Evolutionary conservation across 2,888 invertebrate species (phyloP).

Genomic region (Drosophila neonasuta): DNA sequence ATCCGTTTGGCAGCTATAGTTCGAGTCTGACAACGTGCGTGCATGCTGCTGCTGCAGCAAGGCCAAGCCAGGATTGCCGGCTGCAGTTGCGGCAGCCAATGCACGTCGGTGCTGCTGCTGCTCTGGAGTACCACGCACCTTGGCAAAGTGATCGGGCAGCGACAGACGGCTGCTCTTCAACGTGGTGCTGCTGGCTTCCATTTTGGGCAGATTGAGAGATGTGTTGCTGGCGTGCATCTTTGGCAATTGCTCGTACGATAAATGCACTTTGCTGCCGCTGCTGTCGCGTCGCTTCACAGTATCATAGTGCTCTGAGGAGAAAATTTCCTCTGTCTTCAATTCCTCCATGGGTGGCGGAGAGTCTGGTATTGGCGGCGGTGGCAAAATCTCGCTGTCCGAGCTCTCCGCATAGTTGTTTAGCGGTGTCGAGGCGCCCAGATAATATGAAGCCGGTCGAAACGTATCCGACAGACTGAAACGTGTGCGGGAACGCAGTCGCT

Average conservation of each 20-base stretch:
- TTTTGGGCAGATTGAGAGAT: slow-evolving; percentile 78
- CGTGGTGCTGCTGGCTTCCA: slow-evolving; percentile 51
- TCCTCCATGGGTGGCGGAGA: slow-evolving; percentile 87
- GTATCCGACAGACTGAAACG: slow-evolving; percentile 94
- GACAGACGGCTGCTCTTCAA: slow-evolving; percentile 81
- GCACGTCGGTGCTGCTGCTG: slow-evolving; percentile 48
- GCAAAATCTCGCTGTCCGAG: slow-evolving; percentile 90
- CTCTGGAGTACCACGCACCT: slow-evolving; percentile 65
- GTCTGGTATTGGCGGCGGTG: slow-evolving; percentile 90
- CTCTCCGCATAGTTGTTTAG: slow-evolving; percentile 88
- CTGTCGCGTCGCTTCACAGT: slow-evolving; percentile 81
- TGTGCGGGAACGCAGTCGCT: slow-evolving; percentile 87
- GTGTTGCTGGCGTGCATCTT: slow-evolving; percentile 82
- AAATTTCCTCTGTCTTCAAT: slow-evolving; percentile 85
- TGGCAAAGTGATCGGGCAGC: slow-evolving; percentile 81
- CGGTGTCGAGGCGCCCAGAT: slow-evolving; percentile 87
- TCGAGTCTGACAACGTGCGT: slow-evolving; percentile 81
- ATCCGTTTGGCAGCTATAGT: slow-evolving; percentile 82
- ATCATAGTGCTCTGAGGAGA: slow-evolving; percentile 82
- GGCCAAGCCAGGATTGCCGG: slow-evolving; percentile 22
- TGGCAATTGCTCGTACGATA: slow-evolving; percentile 81
- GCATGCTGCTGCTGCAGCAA: slow-evolving; percentile 79
- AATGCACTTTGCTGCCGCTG: slow-evolving; percentile 73
- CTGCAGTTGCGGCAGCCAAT: slow-evolving; percentile 51
- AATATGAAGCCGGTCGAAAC: slow-evolving; percentile 94